Percentiles rank a stretch among this genome's conserved stretches.
Evolutionary conservation across 2,797 vertebrate genomes (phyloP).

Genomic region (Enteromius afrohamiltoni): DNA sequence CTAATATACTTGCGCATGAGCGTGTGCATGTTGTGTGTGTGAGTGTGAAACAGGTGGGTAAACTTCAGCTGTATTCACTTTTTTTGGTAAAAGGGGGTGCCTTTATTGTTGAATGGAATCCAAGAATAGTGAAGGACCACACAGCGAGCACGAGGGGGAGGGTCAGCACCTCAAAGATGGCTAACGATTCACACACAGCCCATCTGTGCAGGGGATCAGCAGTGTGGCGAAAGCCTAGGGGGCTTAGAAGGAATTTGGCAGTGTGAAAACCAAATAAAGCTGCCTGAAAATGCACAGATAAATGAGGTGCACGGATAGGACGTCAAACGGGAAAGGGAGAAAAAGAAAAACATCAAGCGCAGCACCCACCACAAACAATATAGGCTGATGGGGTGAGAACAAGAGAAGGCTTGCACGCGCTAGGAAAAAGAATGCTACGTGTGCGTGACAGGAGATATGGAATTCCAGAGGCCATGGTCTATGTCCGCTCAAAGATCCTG

Average conservation of each 20-base stretch:
- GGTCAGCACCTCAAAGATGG: conserved; percentile 88
- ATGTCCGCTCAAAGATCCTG: conserved; percentile 54
- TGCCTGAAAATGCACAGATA: conserved; percentile 68
- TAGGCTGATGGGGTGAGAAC: conserved; percentile 55
- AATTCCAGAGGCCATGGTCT: conserved; percentile 60
- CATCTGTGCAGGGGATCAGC: conserved; percentile 93
- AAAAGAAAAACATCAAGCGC: conserved; percentile 40
- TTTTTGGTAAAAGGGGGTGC: conserved; percentile 77
- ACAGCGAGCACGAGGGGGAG: conserved; percentile 85
- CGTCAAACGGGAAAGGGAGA: conserved; percentile 54
- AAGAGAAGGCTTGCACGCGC: conserved; percentile 62
- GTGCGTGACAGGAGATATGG: conserved; percentile 66
- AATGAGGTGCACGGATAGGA: conserved; percentile 55
- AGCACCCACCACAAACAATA: conserved; percentile 55
- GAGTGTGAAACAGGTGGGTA: conserved; percentile 88
- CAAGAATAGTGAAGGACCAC: conserved; percentile 97
- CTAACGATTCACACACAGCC: conserved; percentile 92
- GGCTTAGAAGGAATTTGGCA: conserved; percentile 87
- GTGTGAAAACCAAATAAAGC: conserved; percentile 87
- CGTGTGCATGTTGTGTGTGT: conserved; percentile 49
- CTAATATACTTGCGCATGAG: conserved; percentile 59
- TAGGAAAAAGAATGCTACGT: conserved; percentile 56
- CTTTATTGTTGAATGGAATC: conserved; percentile 94
- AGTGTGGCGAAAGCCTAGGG: conserved; percentile 81
- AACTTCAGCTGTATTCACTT: conserved; percentile 86